Conservation (phyloP, 2,797 vertebrate species). For the Apodemus agrarius region DNA sequence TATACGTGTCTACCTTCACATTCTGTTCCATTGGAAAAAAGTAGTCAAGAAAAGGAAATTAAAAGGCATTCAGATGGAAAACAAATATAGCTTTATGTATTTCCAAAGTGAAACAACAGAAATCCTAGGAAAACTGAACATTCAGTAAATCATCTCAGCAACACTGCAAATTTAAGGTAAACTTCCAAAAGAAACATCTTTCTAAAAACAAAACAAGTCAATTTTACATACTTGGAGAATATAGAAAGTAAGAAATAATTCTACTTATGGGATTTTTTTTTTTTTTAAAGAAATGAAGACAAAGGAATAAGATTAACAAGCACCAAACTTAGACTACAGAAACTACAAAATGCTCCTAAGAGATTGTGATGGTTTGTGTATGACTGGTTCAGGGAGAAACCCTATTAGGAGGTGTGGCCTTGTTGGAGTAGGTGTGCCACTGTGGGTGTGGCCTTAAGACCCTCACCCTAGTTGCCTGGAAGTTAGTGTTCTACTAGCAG, state of each 20-base stretch:
- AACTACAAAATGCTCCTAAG: constrained; percentile 7
- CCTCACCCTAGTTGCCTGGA: no score
- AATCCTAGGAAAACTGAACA: constrained; percentile 10
- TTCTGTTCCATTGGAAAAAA: not conserved
- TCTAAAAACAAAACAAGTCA: not conserved
- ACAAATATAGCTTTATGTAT: not conserved
- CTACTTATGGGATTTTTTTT: not conserved
- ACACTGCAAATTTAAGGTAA: not conserved
- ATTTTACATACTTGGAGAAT: not conserved
- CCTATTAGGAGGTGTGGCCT: no score
- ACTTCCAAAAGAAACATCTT: not conserved
- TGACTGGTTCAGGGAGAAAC: no score
- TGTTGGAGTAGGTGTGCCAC: no score
- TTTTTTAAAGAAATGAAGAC: not conserved
- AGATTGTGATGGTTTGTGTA: no score
- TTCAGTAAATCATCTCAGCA: not conserved
- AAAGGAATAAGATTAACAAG: constrained; percentile 12
- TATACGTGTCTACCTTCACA: not conserved
- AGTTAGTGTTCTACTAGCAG: no score
- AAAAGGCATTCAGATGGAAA: not conserved
- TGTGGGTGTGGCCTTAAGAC: no score
- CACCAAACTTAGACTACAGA: not conserved
- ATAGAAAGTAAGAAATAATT: constrained; percentile 12
- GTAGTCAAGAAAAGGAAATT: not conserved
- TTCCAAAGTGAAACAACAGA: not conserved